Evolutionary conservation across 2,797 vertebrate species (phyloP), one percentile per base, ranked within the genome.

Genomic region (Chlorospingus semifuscus): DNA sequence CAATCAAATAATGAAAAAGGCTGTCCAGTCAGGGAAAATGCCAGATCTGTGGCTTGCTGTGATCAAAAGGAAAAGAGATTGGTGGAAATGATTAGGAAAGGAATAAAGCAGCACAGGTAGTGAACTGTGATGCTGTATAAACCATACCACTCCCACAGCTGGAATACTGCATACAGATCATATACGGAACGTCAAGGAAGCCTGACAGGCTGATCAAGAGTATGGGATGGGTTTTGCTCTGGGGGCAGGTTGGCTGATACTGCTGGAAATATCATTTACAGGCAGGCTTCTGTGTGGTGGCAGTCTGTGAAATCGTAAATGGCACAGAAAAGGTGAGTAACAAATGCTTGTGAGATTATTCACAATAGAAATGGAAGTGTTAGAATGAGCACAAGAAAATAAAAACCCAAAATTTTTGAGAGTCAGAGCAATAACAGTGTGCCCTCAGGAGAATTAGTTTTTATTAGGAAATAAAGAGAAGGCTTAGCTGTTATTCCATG

Each of bases 21-120:
- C 61, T 90, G 72, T 22, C 27, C 69, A 49, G 27, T 4, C 24
- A 4, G 81, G 44, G 30, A 76, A 89, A 87, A 69, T 56, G 63
- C 65, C 66, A 55, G 4, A 39, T 93, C 74, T 87, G 50, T 39
- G 61, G 12, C 46, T 55, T 78, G 57, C 57, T 7, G 4, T 89
- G 74, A 90, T 92, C 86, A 84, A 76, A 87, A 72, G 81, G 59
- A 36, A 87, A 85, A 83, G 8, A 90, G 19, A 84, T 90, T 82
- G 89, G 55, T 94, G 50, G 83, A 87, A 93, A 82, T 86, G 5
- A 87, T 82, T 71, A 55, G 69, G 59, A 76, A 86, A 64, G 41
- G 27, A 75, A 34, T 81, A 50, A 60, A 75, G 61, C 84, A 68
- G 16, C 34, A 3, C 24, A 52, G 27, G 23, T 11, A 32, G 29